Base-by-base conservation (phyloP, 92 coral and sea anemone genomes). In the Paragorgia papillata region DNA sequence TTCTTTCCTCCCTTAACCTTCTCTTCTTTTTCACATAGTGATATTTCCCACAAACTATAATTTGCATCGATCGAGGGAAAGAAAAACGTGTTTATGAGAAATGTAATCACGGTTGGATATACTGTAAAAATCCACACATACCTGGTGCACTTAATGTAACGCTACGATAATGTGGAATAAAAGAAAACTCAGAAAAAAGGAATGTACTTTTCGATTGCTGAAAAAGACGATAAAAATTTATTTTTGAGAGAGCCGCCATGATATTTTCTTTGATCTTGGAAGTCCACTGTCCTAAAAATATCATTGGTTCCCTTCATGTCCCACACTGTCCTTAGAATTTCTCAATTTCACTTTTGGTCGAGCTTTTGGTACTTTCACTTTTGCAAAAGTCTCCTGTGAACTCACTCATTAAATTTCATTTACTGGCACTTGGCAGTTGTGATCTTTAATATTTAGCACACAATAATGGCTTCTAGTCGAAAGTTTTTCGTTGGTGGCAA, bases 401-500 rank as follows among this genome's bases (percentile, higher is more conserved):
- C 43, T 37, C 6, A 4, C 43, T 37, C 43, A 37, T 37, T 37
- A 37, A 37, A n/a, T n/a, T 37, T 37, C 43, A 37, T 37, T 10
- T 37, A n/a, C n/a, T n/a, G n/a, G n/a, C n/a, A n/a, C n/a, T n/a
- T n/a, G n/a, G n/a, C n/a, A n/a, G 43, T 37, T 37, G 43, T 37
- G 43, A 10, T 37, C 10, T 10, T n/a, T n/a, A n/a, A n/a, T 37
- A 37, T 37, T 37, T 10, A 37, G 10, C 43, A 37, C 6, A 37
- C 43, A 37, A 37, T 10, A 4, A 37, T 37, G 78, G 78, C 78
- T 53, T 71, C 78, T 6, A 33, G 32, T 31, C 53, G 99, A 44
- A 95, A 78, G 44, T 95, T 95, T 70, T 95, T 95, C 69, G 99
- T 95, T 28, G 99, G 99, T 54, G 99, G 99, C 25, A 95, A 95